phyloP scores from a whole-genome alignment of 2,113 vertebrate genomes.

The Esox niger region DNA sequence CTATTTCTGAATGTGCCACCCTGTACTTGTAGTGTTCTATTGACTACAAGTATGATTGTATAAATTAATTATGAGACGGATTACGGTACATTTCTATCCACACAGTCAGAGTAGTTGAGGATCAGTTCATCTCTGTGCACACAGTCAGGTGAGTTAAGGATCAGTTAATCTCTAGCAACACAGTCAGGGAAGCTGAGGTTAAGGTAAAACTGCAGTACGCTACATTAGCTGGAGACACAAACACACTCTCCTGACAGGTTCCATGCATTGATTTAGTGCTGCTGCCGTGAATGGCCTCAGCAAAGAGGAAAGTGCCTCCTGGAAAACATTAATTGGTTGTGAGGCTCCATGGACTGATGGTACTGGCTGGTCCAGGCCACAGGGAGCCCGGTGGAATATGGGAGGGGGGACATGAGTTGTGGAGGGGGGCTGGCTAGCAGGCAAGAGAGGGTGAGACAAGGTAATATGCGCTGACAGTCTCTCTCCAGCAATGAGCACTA shows the following conservation, averaged over 20 bases:
- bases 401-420: not conserved
- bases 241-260: not conserved
- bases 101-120: no score
- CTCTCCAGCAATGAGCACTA: no score
- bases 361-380: not conserved
- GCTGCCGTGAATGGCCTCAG: not conserved
- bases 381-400: not conserved
- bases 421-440: not conserved
- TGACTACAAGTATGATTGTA: not conserved
- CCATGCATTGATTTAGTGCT: not conserved
- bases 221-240: not conserved
- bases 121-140: no score
- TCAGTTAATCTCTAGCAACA: slow-evolving; percentile 8
- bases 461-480: no score
- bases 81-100: no score
- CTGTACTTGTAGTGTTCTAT: no score
- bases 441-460: not conserved
- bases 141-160: not conserved
- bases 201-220: slow-evolving; percentile 1
- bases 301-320: not conserved
- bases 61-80: not conserved
- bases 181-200: not conserved
- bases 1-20: no score
- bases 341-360: slow-evolving; percentile 8
- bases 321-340: slow-evolving; percentile 17